Base-by-base conservation (phyloP, 2,888 invertebrate genomes). In the Melikaiella ostensackeni region DNA sequence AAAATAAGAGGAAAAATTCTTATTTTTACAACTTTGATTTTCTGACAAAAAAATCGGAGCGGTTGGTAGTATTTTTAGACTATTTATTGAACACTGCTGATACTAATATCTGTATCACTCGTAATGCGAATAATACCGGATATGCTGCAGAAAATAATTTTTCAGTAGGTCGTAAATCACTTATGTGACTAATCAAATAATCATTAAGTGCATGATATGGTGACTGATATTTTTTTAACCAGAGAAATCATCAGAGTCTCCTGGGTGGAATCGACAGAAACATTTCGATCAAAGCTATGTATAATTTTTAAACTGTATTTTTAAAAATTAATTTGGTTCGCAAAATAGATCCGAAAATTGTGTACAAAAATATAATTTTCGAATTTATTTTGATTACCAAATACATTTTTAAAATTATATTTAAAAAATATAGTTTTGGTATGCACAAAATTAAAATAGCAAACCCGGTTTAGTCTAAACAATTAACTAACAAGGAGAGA, bases 141-240 rank as follows among this genome's bases (percentile, higher is more conserved):
- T 6, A 38, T 42, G 42, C 19, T 27, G 8, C 66, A n/a, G 2
- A 66, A 66, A 66, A 66, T 27, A 66, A n/a, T 50, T 21, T 50
- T 50, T n/a, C 16, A 50, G 50, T 50, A 50, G 50, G 9, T 50
- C n/a, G 46, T 24, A n/a, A 16, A 42, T 66, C 35, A 63, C n/a
- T 63, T 21, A 63, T 35, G 27, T 64, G 24, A 42, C 42, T 27
- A 21, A 35, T 24, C 16, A 66, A 66, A 46, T 35, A 63, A 66
- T 66, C 42, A 19, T 21, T 1, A 24, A 66, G 19, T 66, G 66
- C 66, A 66, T 66, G 66, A 38, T 9, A 21, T 46, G 66, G 66
- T 50, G 50, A 9, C 50, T n/a, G 50, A 9, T 50, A n/a, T n/a
- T 50, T 46, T 2, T n/a, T 50, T n/a, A n/a, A 50, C 2, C 50